Evolutionary conservation across 2,797 vertebrate genomes (phyloP).

Genomic region (Cynopterus sphinx): DNA sequence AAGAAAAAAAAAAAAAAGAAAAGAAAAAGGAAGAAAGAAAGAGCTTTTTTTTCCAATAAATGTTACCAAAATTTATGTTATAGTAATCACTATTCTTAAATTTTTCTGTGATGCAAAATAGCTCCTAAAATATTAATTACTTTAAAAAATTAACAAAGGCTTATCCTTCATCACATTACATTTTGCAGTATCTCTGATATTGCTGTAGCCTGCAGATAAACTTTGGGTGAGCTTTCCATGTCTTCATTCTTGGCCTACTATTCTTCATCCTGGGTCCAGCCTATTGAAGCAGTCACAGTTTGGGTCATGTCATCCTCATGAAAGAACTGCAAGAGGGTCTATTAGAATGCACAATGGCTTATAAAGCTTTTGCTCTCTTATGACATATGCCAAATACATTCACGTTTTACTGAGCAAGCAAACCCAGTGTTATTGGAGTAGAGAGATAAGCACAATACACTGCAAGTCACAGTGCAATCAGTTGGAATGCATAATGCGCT

Average conservation of each 20-base stretch:
- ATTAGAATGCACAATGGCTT: neutral
- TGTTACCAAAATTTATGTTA: neutral
- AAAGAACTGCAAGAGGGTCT: neutral
- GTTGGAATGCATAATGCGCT: neutral
- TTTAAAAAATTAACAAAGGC: neutral
- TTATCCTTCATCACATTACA: neutral
- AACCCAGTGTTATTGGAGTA: neutral
- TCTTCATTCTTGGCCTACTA: neutral
- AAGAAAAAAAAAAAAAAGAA: no score
- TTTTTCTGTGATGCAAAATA: neutral
- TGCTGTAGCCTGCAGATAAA: neutral
- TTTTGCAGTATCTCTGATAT: neutral
- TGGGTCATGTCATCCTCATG: neutral
- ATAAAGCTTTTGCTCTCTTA: neutral
- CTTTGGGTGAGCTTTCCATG: neutral
- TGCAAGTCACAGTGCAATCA: neutral
- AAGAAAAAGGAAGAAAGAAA: no score
- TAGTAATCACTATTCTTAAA: neutral
- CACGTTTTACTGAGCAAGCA: neutral
- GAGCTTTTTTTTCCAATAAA: neutral
- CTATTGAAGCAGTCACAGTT: neutral
- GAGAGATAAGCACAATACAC: rapidly evolving
- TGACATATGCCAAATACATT: no score
- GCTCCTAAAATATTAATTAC: neutral
- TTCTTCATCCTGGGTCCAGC: neutral